Evolutionary conservation across 2,113 vertebrate genomes (phyloP), one percentile per base, ranked within the genome.

Genomic region (Bettongia penicillata): DNA sequence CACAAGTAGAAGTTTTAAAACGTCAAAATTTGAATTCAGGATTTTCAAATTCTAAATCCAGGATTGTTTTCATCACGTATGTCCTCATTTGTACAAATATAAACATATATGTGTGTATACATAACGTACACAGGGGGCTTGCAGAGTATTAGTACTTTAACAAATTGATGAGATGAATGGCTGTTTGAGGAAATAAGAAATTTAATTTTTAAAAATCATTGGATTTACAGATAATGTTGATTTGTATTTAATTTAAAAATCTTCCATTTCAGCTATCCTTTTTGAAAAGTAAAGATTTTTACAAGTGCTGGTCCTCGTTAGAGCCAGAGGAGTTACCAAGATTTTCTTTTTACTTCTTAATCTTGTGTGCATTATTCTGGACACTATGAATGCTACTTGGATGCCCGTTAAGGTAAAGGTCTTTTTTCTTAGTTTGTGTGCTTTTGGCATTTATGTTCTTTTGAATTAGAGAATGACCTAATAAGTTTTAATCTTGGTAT

Each of bases 381-480:
- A 98, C 97, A 98, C 94, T 96, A 99, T 99, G 99, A 98, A 97
- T 97, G 95, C 53, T 98, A 51, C 93, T 96, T 68, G 26, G 97
- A 98, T 98, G 97, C 96, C 93, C 98, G 5, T 51, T 90, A 49
- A 98, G 98, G 98, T 99, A 98, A 6, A 95, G 31, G 52, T 89
- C 24, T 90, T 37, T 3, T 3, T 43, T 43, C 94, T 49, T 90
- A 0, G 50, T 23, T 24, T 0, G 8, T 52, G 37, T 22, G 43
- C 89, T 95, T 10, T 2, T 94, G 89, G 92, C 53, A 37, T 91
- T 53, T 19, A 25, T 47, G 28, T 51, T 51, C 26, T 11, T 51
- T 26, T 9, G 14, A 0, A 14, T 89, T 90, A 50, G 91, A 96
- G 52, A 95, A 50, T 94, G n/a, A 43, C n/a, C 16, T 43, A 84